A percentile compares a stretch with the other conserved stretches of the same genome.
Conservation (phyloP, 2,113 vertebrate species). For the Pachyramphus minor region DNA sequence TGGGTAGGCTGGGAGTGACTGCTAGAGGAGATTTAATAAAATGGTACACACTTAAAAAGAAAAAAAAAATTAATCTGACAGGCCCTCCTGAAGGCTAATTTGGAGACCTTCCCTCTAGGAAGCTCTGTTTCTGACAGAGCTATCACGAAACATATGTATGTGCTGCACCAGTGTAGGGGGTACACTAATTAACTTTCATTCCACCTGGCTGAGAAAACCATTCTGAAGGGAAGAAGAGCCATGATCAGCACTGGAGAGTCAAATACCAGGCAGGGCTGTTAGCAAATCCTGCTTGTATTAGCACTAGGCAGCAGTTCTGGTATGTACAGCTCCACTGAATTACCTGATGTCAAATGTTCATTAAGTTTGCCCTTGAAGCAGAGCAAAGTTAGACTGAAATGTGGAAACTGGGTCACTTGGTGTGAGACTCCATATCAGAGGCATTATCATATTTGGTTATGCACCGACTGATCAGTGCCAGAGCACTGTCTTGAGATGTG, state of each 20-base stretch:
- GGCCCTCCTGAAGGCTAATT: conserved; percentile 3
- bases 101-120: conserved; percentile 33
- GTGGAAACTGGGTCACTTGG: neutral
- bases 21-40: neutral
- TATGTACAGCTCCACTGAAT: neutral
- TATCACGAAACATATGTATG: neutral
- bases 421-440: neutral
- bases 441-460: neutral
- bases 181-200: neutral
- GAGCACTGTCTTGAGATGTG: neutral
- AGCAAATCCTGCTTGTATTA: neutral
- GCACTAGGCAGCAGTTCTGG: neutral
- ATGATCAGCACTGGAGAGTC: neutral
- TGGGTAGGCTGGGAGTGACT: neutral
- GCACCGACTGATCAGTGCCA: neutral
- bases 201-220: neutral
- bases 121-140: neutral
- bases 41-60: neutral
- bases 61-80: neutral
- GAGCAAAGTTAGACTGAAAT: neutral
- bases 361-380: conserved; percentile 5
- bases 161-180: neutral
- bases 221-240: neutral
- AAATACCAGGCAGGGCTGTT: neutral
- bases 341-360: neutral